phyloP scores from a whole-genome alignment of 2,113 vertebrate genomes.

The Tragelaphus imberbis region DNA sequence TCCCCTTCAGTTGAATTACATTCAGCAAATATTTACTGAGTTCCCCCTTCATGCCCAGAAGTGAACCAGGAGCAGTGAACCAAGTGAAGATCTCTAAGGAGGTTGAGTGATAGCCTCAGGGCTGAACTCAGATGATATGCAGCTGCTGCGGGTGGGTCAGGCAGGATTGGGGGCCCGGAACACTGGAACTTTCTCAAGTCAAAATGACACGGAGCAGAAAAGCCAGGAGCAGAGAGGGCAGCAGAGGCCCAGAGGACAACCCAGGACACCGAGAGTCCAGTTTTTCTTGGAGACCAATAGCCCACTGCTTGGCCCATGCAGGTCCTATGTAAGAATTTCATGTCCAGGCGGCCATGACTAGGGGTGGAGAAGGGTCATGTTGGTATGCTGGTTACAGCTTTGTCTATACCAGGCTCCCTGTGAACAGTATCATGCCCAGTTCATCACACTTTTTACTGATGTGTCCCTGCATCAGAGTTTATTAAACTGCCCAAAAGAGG shows the following conservation, averaged over 20 bases:
- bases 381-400: rapidly evolving
- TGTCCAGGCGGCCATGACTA: rapidly evolving
- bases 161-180: rapidly evolving
- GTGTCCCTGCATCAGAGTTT: rapidly evolving
- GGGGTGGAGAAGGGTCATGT: rapidly evolving
- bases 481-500: rapidly evolving
- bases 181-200: rapidly evolving
- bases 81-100: rapidly evolving
- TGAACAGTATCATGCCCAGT: rapidly evolving
- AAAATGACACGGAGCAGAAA: rapidly evolving
- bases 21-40: not conserved
- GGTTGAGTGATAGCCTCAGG: rapidly evolving
- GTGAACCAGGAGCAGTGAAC: not conserved
- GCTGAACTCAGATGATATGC: rapidly evolving
- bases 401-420: rapidly evolving
- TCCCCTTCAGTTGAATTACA: not conserved
- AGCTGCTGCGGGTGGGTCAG: rapidly evolving
- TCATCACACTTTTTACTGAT: not conserved
- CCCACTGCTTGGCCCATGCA: rapidly evolving
- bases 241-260: not conserved
- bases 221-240: too few relatives aligned
- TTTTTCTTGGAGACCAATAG: not conserved
- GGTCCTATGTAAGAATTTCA: rapidly evolving
- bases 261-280: rapidly evolving
- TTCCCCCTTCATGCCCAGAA: not conserved